Base-by-base conservation (phyloP, 2,888 invertebrate genomes). In the Agrochola litura region DNA sequence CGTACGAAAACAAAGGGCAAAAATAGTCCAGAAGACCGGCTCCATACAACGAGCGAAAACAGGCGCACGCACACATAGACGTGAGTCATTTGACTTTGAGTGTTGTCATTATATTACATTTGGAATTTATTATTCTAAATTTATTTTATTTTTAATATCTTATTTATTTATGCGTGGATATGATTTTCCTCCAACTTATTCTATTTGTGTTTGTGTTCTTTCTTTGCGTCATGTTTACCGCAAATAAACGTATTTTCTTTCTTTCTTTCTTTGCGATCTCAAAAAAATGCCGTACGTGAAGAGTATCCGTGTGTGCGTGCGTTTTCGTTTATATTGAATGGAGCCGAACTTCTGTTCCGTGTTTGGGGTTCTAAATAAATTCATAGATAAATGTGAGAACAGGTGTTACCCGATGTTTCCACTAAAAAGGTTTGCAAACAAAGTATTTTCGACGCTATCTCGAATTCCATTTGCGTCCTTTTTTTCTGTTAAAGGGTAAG, bases 381-480 rank as follows among this genome's bases (percentile, higher is more conserved):
- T 83, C 88, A 88, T 86, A 79, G 86, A 75, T 77, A 76, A 76
- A 70, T 69, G 67, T 56, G 54, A 58, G 66, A 86, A 83, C 84
- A 88, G 77, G 69, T 86, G 88, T 77, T 73, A 37, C 77, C 73
- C 49, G 52, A 75, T 79, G 77, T 78, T 86, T 77, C 43, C 41
- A 52, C 63, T 63, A 79, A 77, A 86, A 86, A 83, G 88, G 88
- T 77, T 85, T 61, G 41, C 76, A 79, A 83, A 79, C 88, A 86
- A 86, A 86, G 86, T 81, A 85, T 86, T 86, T 87, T 68, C 70
- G 66, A 68, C 70, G 76, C 72, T 56, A 85, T 78, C 80, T 76
- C 56, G 73, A 49, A 85, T 80, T 76, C 77, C 72, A 71, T 86
- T 87, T 75, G 70, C 72, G 64, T 70, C 72, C 76, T 73, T 84